phyloP scores from a whole-genome alignment of 2,797 vertebrate genomes.

The Diplodus sargus region DNA sequence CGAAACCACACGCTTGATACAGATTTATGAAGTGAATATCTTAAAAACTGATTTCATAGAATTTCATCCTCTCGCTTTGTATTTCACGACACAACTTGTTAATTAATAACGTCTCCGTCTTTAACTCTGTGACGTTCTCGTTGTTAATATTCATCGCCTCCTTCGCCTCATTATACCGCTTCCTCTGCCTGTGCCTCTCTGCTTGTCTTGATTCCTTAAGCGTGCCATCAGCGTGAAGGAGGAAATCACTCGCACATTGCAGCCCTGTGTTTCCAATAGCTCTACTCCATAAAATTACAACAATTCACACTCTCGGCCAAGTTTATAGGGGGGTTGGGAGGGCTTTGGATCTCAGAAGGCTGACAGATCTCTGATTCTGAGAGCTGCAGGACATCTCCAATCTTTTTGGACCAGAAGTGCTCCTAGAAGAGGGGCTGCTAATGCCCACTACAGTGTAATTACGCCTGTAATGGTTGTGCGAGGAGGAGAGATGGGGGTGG shows the following conservation, averaged over 20 bases:
- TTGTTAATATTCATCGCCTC: slow-evolving; percentile 16
- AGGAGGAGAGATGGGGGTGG: slow-evolving; percentile 36
- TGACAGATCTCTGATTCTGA: slow-evolving; percentile 28
- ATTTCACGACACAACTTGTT: neutral
- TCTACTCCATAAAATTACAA: slow-evolving; percentile 41
- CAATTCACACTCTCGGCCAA: slow-evolving; percentile 27
- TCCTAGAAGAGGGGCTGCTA: slow-evolving; percentile 18
- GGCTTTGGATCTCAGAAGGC: slow-evolving; percentile 5
- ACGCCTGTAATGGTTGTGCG: slow-evolving; percentile 62
- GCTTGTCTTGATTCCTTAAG: slow-evolving; percentile 35
- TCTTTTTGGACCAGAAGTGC: slow-evolving; percentile 28
- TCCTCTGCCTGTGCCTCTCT: neutral
- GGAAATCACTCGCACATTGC: slow-evolving; percentile 57
- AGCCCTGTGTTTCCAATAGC: slow-evolving; percentile 36
- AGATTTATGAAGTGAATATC: too few relatives aligned
- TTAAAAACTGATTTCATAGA: neutral
- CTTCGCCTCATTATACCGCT: neutral
- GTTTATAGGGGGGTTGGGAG: slow-evolving; percentile 4
- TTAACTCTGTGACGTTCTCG: neutral
- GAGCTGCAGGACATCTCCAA: slow-evolving; percentile 36
- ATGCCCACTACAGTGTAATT: slow-evolving; percentile 63
- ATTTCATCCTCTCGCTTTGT: too few relatives aligned
- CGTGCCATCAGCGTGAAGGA: slow-evolving; percentile 44
- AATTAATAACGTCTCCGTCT: slow-evolving; percentile 17
- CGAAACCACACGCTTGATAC: neutral